Conservation (phyloP, 2,113 vertebrate genomes). For the Centropus bengalensis region DNA sequence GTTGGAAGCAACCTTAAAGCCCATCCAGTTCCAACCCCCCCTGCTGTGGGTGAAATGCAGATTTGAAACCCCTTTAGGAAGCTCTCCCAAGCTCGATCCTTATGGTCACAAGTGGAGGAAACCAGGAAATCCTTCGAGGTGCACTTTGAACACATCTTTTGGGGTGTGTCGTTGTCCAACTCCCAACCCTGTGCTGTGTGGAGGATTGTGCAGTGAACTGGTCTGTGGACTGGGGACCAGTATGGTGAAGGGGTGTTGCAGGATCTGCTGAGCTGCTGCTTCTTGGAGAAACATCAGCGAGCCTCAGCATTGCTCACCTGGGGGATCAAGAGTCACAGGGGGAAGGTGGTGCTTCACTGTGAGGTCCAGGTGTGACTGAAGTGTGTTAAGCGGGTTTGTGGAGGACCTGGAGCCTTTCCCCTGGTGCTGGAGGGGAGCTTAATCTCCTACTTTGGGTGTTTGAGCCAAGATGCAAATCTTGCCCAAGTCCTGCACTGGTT, state of each 20-base stretch:
- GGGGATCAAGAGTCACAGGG: background rate
- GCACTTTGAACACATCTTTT: background rate
- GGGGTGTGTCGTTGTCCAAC: fast-evolving
- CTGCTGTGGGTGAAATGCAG: no score
- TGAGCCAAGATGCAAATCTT: background rate
- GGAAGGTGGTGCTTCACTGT: background rate
- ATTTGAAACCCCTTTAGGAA: background rate
- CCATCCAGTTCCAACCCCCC: no score
- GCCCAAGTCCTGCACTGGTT: background rate
- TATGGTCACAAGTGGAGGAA: background rate
- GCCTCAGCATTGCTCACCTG: background rate
- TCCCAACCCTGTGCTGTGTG: fast-evolving
- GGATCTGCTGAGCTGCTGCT: background rate
- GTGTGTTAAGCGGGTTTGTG: background rate
- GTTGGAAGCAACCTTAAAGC: no score
- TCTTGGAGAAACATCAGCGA: background rate
- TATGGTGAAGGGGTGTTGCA: background rate
- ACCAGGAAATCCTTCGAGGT: background rate
- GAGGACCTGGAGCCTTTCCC: background rate
- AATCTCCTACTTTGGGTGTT: background rate
- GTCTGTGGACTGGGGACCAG: background rate
- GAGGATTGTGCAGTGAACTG: background rate
- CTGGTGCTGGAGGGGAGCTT: background rate
- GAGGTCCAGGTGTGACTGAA: background rate
- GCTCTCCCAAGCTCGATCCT: background rate